Percentiles rank a stretch among this genome's conserved stretches.
phyloP scores from a whole-genome alignment of 1,140 invertebrate species.

The Caligus rogercresseyi region DNA sequence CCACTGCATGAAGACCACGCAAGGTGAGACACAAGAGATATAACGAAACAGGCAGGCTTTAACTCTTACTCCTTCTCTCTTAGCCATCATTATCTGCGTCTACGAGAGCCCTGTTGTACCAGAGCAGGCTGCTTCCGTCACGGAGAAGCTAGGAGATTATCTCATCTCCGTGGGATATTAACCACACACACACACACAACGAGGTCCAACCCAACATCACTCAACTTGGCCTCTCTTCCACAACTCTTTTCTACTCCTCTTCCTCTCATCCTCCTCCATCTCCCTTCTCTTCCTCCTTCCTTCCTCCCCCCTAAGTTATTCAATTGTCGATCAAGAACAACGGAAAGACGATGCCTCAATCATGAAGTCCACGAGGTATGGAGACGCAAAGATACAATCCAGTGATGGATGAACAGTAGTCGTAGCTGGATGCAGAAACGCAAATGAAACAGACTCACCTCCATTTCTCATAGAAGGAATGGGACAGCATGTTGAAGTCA shows the following conservation, averaged over 20 bases:
- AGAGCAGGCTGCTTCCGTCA: conserved; percentile 78
- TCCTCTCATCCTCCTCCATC: neutral
- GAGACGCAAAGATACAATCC: too few species aligned
- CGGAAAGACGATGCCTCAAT: too few species aligned
- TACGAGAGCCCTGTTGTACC: conserved; percentile 86
- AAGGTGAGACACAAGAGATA: conserved; percentile 41
- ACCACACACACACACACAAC: too few species aligned
- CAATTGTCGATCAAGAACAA: neutral
- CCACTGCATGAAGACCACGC: conserved; percentile 81
- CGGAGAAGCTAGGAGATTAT: conserved; percentile 88
- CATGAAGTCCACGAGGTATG: neutral
- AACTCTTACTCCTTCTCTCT: conserved; percentile 29
- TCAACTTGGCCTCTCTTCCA: too few species aligned
- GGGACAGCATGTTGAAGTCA: too few species aligned
- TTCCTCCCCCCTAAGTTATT: neutral
- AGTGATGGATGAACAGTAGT: too few species aligned
- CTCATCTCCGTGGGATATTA: conserved; percentile 83
- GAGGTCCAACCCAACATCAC: too few species aligned
- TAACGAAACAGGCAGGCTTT: neutral
- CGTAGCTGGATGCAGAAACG: too few species aligned
- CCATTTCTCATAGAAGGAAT: too few species aligned
- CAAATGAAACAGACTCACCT: too few species aligned
- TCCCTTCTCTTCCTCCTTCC: neutral
- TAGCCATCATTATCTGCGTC: conserved; percentile 73
- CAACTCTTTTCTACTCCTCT: too few species aligned